Evolutionary conservation across 1,140 invertebrate species (phyloP).

Genomic region (Samia ricini): DNA sequence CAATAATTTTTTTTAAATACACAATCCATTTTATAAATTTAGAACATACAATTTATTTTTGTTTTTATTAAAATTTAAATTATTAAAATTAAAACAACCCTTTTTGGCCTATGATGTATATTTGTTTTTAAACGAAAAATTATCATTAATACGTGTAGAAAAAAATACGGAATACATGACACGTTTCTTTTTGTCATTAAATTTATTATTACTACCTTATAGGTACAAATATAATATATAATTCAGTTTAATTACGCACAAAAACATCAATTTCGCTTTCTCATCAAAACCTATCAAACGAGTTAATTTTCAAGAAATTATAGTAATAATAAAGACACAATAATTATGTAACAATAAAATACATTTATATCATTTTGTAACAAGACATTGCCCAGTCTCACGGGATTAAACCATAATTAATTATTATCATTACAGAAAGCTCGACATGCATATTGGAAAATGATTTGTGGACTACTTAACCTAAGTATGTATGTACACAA

Average conservation of each 20-base stretch:
- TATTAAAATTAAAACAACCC: too few relatives aligned
- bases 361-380: conserved; percentile 27
- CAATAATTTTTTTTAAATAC: background rate
- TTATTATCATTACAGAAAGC: conserved; percentile 16
- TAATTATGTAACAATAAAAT: conserved; percentile 21
- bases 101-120: background rate
- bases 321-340: conserved; percentile 14
- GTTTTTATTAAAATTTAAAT: background rate
- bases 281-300: conserved; percentile 6
- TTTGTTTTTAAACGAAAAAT: background rate
- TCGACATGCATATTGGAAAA: conserved; percentile 29
- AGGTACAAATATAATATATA: conserved; percentile 2
- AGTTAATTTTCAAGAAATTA: conserved; percentile 18
- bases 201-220: conserved; percentile 11
- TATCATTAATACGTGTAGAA: conserved; percentile 21
- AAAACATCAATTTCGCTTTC: conserved; percentile 5
- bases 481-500: conserved; percentile 53
- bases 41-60: background rate
- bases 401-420: conserved; percentile 16
- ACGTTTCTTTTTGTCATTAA: conserved; percentile 14
- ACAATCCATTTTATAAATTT: conserved; percentile 3
- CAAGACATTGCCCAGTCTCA: conserved; percentile 21
- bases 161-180: conserved; percentile 40
- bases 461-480: conserved; percentile 50
- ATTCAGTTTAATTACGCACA: conserved; percentile 1